Percentiles rank a stretch among this genome's conserved stretches.
Conservation (phyloP, 2,888 invertebrate genomes). For the Rambutsinella grinnellia region DNA sequence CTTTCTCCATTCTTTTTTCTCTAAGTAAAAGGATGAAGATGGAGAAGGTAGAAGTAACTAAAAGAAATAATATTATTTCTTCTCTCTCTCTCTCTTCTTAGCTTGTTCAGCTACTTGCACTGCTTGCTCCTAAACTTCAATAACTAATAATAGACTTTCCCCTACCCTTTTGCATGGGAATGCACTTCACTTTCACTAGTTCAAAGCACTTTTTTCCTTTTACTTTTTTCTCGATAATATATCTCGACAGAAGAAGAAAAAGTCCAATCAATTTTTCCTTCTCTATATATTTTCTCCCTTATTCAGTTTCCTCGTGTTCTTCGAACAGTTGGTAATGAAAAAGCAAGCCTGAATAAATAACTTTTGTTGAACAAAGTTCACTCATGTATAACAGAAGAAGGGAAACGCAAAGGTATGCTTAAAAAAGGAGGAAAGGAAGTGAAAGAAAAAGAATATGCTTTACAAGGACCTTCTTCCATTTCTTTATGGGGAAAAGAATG, state of each 20-base stretch:
- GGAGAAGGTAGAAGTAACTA: conserved; percentile 14
- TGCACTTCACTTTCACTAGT: no score
- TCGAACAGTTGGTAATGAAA: conserved; percentile 18
- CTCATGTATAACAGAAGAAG: conserved; percentile 29
- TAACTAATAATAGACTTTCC: conserved; percentile 26
- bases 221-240: conserved; percentile 19
- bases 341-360: conserved; percentile 42
- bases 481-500: no score
- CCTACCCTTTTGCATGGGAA: no score
- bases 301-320: neutral
- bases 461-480: neutral
- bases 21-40: conserved; percentile 4
- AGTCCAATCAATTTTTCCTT: conserved; percentile 35
- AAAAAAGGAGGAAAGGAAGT: neutral
- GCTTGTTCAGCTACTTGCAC: neutral
- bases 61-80: conserved; percentile 42
- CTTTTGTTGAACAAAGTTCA: conserved; percentile 39
- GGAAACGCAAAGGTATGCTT: neutral
- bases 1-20: conserved; percentile 21
- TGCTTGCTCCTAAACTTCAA: conserved; percentile 1
- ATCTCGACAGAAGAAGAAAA: conserved; percentile 11
- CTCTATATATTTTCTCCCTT: neutral
- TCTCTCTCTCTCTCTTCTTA: neutral
- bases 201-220: conserved; percentile 36
- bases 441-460: neutral